Percentiles rank a stretch among this genome's conserved stretches.
These are phyloP conservation scores for Brachionus manjavacas DNA, from an alignment of 1,140 invertebrate species.

Conservation along the genomic window DNA sequence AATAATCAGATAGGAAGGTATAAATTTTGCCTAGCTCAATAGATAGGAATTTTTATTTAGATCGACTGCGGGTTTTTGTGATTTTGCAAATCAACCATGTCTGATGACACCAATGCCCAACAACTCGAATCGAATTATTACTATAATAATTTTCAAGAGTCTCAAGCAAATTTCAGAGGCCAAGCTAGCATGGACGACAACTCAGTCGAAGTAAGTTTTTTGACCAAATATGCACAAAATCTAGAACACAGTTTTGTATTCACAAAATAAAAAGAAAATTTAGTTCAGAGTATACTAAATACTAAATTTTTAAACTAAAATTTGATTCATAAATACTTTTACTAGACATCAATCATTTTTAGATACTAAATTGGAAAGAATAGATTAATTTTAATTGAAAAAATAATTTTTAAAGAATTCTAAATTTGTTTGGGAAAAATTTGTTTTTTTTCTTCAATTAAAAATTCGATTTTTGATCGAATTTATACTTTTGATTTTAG, in stretches of 20 bases:
- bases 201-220: conserved; percentile 5
- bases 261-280: too few relatives aligned
- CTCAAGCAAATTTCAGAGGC: background rate
- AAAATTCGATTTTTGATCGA: too few relatives aligned
- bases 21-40: background rate
- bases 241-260: background rate
- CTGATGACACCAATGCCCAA: background rate
- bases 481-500: too few relatives aligned
- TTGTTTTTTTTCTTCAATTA: too few relatives aligned
- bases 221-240: background rate
- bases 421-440: too few relatives aligned
- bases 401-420: too few relatives aligned
- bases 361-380: too few relatives aligned
- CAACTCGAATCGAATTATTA: background rate
- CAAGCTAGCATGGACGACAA: background rate
- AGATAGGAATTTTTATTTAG: background rate
- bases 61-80: background rate
- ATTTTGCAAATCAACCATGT: conserved; percentile 1
- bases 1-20: background rate
- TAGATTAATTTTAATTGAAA: too few relatives aligned
- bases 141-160: conserved; percentile 19
- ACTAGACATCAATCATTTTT: too few relatives aligned
- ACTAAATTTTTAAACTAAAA: too few relatives aligned
- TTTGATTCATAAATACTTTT: too few relatives aligned
- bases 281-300: too few relatives aligned